Percentiles rank a stretch among this genome's conserved stretches.
Conservation (phyloP, 2,888 invertebrate species). For the Idaea straminata region DNA sequence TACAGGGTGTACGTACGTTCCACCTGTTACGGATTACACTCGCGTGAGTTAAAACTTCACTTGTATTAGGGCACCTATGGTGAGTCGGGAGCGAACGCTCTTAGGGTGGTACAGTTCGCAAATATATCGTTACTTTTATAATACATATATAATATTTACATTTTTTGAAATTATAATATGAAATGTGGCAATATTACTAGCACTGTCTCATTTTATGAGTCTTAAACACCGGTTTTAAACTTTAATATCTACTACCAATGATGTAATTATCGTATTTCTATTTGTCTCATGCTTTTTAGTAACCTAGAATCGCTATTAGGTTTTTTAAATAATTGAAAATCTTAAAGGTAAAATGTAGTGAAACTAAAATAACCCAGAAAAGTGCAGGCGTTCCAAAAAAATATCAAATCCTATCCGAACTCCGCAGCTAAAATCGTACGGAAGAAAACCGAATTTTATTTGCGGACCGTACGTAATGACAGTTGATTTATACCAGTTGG, state of each 20-base stretch:
- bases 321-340: too few species aligned
- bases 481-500: slow-evolving; percentile 42
- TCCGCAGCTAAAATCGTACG: background rate
- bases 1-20: background rate
- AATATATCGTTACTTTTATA: background rate
- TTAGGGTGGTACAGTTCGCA: slow-evolving; percentile 3
- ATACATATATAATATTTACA: too few species aligned
- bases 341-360: too few species aligned
- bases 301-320: too few species aligned
- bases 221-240: too few species aligned
- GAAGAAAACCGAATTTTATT: background rate
- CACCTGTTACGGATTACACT: slow-evolving; percentile 5
- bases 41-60: slow-evolving; percentile 2
- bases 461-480: slow-evolving; percentile 31
- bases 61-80: background rate
- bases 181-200: too few species aligned
- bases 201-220: too few species aligned
- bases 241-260: too few species aligned
- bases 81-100: background rate
- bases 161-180: too few species aligned
- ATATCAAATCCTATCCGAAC: background rate
- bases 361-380: background rate
- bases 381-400: background rate
- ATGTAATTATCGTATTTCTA: too few species aligned
- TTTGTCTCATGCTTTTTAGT: too few species aligned